These are phyloP conservation scores for Alethe castanea DNA, from an alignment of 2,113 vertebrate genomes.

Conservation along the genomic window DNA sequence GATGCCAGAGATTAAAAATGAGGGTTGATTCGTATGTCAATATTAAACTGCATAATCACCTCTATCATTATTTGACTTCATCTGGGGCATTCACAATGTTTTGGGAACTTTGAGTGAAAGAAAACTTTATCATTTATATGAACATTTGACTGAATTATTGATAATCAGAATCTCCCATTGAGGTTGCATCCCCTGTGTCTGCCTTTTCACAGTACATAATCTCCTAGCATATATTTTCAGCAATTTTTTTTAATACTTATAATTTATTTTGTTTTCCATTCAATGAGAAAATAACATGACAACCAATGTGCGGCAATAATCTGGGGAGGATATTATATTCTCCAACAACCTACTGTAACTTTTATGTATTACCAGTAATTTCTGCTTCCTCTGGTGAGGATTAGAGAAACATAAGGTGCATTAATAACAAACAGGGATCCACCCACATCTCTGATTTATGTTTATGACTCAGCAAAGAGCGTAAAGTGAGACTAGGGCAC, in stretches of 20 bases:
- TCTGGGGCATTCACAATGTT: not conserved
- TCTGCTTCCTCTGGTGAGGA: slow-evolving; percentile 3
- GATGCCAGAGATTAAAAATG: slow-evolving; percentile 54
- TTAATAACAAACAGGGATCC: slow-evolving; percentile 62
- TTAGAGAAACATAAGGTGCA: slow-evolving; percentile 50
- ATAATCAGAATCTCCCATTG: not conserved
- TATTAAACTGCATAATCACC: slow-evolving; percentile 23
- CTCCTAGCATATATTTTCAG: not conserved
- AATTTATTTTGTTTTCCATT: not conserved
- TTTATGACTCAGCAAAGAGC: slow-evolving; percentile 57
- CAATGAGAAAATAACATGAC: not conserved
- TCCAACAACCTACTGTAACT: not conserved
- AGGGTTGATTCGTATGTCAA: slow-evolving; percentile 18
- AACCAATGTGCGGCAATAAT: not conserved
- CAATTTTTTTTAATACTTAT: not conserved
- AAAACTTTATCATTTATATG: not conserved
- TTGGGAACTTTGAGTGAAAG: not conserved
- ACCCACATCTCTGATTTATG: slow-evolving; percentile 47
- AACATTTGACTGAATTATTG: not conserved
- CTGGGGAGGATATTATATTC: not conserved
- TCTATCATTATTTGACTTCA: slow-evolving; percentile 26
- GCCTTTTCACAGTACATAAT: not conserved
- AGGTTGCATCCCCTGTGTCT: not conserved
- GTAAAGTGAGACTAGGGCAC: slow-evolving; percentile 41
- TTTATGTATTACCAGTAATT: slow-evolving; percentile 31